These are phyloP conservation scores for Sorex fumeus DNA, from an alignment of 2,113 vertebrate species.

Conservation along the genomic window DNA sequence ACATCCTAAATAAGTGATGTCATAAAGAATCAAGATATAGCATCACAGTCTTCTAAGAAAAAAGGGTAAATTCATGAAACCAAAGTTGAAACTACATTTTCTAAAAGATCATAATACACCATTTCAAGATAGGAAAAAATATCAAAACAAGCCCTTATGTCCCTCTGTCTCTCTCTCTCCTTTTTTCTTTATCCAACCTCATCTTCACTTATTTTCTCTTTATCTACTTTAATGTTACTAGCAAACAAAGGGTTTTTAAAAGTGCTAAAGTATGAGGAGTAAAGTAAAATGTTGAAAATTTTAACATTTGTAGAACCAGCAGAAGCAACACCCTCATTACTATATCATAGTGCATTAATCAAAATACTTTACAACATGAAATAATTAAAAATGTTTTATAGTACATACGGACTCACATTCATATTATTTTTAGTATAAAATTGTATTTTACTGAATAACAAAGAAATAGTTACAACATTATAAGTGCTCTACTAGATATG, in stretches of 20 bases:
- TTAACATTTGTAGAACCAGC: neutral
- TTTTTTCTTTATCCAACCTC: neutral
- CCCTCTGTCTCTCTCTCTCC: neutral
- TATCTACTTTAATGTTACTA: neutral
- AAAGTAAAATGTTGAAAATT: neutral
- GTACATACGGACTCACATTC: neutral
- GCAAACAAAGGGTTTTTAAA: neutral
- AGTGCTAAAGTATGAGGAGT: neutral
- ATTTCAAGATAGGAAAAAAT: neutral
- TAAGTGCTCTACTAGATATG: conserved; percentile 23
- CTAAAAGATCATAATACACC: neutral
- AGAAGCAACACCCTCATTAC: neutral
- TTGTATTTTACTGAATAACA: neutral
- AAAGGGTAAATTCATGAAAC: neutral
- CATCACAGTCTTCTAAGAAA: conserved; percentile 8
- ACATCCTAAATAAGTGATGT: neutral
- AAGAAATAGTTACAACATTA: neutral
- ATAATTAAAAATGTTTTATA: neutral
- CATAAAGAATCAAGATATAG: neutral
- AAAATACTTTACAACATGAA: neutral
- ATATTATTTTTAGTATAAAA: neutral
- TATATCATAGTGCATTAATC: neutral
- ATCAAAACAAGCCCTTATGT: neutral
- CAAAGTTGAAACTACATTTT: neutral
- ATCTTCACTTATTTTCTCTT: neutral